A percentile compares a stretch with the other conserved stretches of the same genome.
phyloP scores from a whole-genome alignment of 2,113 vertebrate species.

The Motacilla tschutschensis region DNA sequence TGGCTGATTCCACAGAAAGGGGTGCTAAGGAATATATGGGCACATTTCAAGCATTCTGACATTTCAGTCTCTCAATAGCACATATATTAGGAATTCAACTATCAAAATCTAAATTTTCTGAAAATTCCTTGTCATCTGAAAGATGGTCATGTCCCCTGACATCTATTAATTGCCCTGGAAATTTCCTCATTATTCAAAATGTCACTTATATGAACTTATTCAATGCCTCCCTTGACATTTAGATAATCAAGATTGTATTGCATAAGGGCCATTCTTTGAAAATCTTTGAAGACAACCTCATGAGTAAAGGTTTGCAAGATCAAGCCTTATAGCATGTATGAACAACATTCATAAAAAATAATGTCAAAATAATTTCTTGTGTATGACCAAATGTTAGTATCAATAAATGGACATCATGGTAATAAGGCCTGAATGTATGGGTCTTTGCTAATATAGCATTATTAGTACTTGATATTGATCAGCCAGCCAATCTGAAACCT shows the following conservation, averaged over 20 bases:
- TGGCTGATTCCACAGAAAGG: background rate
- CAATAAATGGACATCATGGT: background rate
- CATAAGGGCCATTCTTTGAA: constrained; percentile 35
- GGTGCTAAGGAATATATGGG: background rate
- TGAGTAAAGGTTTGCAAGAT: constrained; percentile 24
- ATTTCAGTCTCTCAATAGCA: background rate
- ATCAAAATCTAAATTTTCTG: constrained; percentile 49
- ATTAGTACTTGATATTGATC: constrained; percentile 30
- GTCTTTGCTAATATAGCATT: background rate
- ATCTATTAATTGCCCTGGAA: constrained; percentile 52
- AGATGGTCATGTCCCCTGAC: constrained; percentile 43
- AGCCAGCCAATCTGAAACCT: background rate
- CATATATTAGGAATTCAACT: background rate
- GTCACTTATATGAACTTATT: constrained; percentile 42
- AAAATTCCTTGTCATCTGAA: constrained; percentile 2
- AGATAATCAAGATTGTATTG: constrained; percentile 36
- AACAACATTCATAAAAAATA: constrained; percentile 18
- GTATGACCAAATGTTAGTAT: constrained; percentile 13
- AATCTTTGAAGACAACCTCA: constrained; percentile 34
- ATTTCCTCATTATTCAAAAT: constrained; percentile 53
- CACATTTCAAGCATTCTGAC: background rate
- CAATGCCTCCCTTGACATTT: constrained; percentile 44
- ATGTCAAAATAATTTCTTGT: constrained; percentile 19
- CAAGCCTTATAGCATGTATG: background rate
- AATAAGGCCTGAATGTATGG: background rate